Conservation (phyloP, 2,888 invertebrate species). For the Ennomos fuscantarius region DNA sequence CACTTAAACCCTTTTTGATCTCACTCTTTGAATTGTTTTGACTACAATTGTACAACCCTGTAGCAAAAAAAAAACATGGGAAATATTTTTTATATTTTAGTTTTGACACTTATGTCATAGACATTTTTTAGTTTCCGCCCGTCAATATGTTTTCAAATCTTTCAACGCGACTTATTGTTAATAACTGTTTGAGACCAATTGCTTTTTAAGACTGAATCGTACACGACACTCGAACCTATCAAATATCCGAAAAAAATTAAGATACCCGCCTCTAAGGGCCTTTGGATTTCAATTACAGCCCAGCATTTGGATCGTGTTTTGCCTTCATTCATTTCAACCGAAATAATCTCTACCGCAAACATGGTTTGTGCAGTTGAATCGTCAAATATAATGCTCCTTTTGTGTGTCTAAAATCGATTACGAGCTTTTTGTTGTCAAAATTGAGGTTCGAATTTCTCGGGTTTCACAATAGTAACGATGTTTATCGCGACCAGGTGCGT, state of each 20-base stretch:
- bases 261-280: constrained; percentile 66
- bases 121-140: constrained; percentile 12
- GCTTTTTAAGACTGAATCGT: constrained; percentile 22
- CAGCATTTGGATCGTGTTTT: constrained; percentile 77
- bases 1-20: too few species aligned
- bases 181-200: constrained; percentile 21
- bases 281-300: constrained; percentile 79
- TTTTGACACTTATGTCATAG: constrained; percentile 12
- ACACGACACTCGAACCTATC: constrained; percentile 55
- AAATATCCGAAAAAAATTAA: constrained; percentile 53
- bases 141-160: constrained; percentile 13
- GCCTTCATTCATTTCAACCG: constrained; percentile 84
- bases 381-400: constrained; percentile 82
- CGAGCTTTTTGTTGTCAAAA: constrained; percentile 84
- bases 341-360: constrained; percentile 85
- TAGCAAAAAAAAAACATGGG: neutral
- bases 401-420: constrained; percentile 82
- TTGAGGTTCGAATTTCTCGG: constrained; percentile 82
- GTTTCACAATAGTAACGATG: constrained; percentile 82
- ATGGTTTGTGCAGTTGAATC: constrained; percentile 80
- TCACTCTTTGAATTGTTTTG: too few species aligned
- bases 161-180: neutral
- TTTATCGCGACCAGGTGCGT: constrained; percentile 80
- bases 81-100: constrained; percentile 5
- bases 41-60: too few species aligned